phyloP scores from a whole-genome alignment of 2,888 invertebrate species.

The Agonum fuliginosum region DNA sequence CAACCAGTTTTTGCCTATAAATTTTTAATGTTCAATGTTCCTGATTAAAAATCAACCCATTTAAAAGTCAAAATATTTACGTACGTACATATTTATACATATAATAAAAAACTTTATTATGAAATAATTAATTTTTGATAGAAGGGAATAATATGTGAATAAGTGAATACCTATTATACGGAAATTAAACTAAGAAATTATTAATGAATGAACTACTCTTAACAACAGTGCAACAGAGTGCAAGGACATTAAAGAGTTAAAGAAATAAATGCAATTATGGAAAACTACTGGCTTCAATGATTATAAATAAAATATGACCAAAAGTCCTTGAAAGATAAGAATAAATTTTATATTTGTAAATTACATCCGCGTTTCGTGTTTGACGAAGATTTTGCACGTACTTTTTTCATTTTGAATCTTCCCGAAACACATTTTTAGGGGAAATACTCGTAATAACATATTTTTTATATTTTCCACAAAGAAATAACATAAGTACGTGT shows the following conservation, averaged over 20 bases:
- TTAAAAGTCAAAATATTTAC: slow-evolving; percentile 9
- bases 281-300: not conserved
- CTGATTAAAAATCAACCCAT: not conserved
- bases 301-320: not conserved
- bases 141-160: not conserved
- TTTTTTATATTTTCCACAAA: no score
- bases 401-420: no score
- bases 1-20: slow-evolving; percentile 10
- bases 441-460: no score
- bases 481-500: no score
- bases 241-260: not conserved
- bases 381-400: no score
- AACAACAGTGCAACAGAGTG: slow-evolving; percentile 6
- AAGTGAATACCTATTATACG: no score
- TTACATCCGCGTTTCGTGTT: not conserved
- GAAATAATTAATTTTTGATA: not conserved
- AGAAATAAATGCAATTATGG: not conserved
- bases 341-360: not conserved
- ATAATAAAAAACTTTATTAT: not conserved
- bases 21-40: slow-evolving; percentile 3
- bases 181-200: no score
- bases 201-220: slow-evolving; percentile 1
- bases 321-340: not conserved
- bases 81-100: not conserved
- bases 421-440: no score